Conservation (phyloP, 2,888 invertebrate species). For the Drosophila buzzatii region DNA sequence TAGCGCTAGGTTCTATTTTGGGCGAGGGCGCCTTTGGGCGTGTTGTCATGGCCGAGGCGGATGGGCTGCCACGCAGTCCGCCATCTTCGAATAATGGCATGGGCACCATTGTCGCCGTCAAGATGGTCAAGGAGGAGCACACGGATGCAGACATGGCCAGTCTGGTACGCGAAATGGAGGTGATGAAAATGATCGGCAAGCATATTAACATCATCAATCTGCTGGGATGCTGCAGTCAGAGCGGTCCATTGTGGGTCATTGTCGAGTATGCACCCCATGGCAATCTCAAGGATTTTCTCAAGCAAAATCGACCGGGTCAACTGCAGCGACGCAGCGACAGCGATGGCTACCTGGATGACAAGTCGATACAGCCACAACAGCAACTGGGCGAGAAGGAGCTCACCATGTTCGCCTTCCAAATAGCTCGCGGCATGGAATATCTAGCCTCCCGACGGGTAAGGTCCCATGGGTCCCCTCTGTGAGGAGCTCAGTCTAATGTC, state of each 20-base stretch:
- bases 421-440: slow-evolving; percentile 99
- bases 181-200: slow-evolving; percentile 99
- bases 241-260: slow-evolving; percentile 94
- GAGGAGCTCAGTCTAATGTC: slow-evolving; percentile 33
- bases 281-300: slow-evolving; percentile 96
- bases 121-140: slow-evolving; percentile 99
- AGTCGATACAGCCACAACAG: slow-evolving; percentile 33
- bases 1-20: slow-evolving; percentile 92
- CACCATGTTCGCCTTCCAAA: slow-evolving; percentile 98
- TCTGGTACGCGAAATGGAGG: slow-evolving; percentile 98
- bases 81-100: slow-evolving; percentile 30
- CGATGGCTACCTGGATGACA: slow-evolving; percentile 76
- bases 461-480: no score
- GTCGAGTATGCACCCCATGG: slow-evolving; percentile 96
- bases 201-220: slow-evolving; percentile 99
- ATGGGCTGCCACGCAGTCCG: slow-evolving; percentile 80
- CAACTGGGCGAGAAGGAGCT: slow-evolving; percentile 94
- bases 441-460: slow-evolving; percentile 92
- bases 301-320: slow-evolving; percentile 88
- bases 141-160: slow-evolving; percentile 99
- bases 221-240: slow-evolving; percentile 97
- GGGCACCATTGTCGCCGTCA: slow-evolving; percentile 95
- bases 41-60: slow-evolving; percentile 95
- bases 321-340: slow-evolving; percentile 72
- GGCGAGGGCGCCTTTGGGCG: slow-evolving; percentile 99